These are phyloP conservation scores for Apaloderma vittatum DNA, from an alignment of 2,113 vertebrate genomes.

Conservation along the genomic window DNA sequence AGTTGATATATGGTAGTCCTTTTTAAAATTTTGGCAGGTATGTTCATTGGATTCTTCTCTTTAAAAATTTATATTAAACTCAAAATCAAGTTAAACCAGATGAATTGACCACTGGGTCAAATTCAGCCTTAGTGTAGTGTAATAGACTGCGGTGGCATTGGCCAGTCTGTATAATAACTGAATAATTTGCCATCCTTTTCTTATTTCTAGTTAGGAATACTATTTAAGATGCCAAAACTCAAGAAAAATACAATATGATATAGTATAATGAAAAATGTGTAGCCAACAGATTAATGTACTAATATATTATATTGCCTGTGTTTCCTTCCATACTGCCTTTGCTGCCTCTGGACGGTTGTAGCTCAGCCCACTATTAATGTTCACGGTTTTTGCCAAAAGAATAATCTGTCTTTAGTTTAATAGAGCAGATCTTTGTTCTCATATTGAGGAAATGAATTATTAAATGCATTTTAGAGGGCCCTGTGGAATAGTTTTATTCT, in stretches of 20 bases:
- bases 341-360: background rate
- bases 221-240: background rate
- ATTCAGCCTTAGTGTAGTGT: background rate
- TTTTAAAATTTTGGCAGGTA: background rate
- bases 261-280: rapidly evolving
- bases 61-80: background rate
- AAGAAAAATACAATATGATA: background rate
- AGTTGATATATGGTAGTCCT: background rate
- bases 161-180: background rate
- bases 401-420: background rate
- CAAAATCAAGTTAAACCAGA: background rate
- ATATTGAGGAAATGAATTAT: background rate
- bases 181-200: background rate
- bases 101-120: background rate
- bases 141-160: background rate
- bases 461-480: background rate
- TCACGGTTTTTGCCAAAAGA: background rate
- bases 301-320: background rate
- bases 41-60: background rate
- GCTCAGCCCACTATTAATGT: background rate
- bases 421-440: background rate
- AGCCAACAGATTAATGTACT: background rate
- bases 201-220: background rate
- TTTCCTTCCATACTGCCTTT: background rate
- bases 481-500: background rate